These are phyloP conservation scores for Xiphydria camelus DNA, from an alignment of 2,888 invertebrate species.

Conservation along the genomic window DNA sequence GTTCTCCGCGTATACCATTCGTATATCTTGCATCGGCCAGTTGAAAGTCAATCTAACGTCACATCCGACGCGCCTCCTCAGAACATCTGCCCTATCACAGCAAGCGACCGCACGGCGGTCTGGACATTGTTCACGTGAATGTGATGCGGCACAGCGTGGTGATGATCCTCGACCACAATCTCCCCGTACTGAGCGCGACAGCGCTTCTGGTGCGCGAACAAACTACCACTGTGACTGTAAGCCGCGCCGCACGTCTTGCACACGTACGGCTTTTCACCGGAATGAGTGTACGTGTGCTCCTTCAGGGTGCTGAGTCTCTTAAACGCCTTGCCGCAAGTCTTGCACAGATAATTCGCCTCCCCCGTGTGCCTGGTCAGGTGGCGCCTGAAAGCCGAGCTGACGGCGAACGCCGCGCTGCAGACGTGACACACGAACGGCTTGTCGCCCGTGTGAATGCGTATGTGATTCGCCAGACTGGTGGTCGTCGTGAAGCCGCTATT, in stretches of 20 bases:
- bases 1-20: too few relatives aligned
- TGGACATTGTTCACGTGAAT: conserved; percentile 54
- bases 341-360: conserved; percentile 55
- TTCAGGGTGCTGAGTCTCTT: conserved; percentile 54
- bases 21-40: too few relatives aligned
- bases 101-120: conserved; percentile 50
- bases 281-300: conserved; percentile 55
- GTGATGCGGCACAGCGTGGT: conserved; percentile 44
- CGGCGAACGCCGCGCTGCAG: conserved; percentile 55
- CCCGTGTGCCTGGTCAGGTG: conserved; percentile 55
- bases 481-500: conserved; percentile 56
- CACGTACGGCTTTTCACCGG: conserved; percentile 55
- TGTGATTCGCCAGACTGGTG: conserved; percentile 53
- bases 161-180: conserved; percentile 46
- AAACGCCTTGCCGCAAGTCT: conserved; percentile 54
- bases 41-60: too few relatives aligned
- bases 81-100: conserved; percentile 54
- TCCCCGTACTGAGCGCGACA: conserved; percentile 52
- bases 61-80: too few relatives aligned
- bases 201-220: conserved; percentile 55
- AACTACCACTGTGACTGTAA: conserved; percentile 54
- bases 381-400: conserved; percentile 52
- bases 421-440: conserved; percentile 55
- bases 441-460: conserved; percentile 54
- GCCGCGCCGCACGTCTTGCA: conserved; percentile 56